Base-by-base conservation (phyloP, 1,140 invertebrate species). In the Drosophila repletoides region DNA sequence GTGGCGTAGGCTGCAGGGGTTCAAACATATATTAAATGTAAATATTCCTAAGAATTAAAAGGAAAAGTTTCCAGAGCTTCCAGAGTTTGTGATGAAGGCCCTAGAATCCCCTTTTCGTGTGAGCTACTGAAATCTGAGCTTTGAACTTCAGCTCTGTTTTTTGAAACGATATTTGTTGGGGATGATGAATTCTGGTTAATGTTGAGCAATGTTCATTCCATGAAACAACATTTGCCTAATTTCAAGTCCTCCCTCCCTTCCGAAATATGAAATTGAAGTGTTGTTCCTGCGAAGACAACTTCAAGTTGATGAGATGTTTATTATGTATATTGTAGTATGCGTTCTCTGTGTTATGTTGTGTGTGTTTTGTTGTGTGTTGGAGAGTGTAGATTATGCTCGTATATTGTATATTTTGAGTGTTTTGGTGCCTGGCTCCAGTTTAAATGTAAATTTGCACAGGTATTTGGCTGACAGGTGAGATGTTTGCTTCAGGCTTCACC, bases 291-390 rank as follows among this genome's bases (percentile, higher is more conserved):
- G 45, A 38, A n/a, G 14, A 59, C 55, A 48, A 29, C 24, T 22
- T 51, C 58, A 70, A 74, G 58, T 52, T 81, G 72, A 80, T 80
- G 76, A 80, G 66, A 80, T 80, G 72, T 76, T 80, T 81, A 81
- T 80, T 80, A 80, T 80, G 76, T 75, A 74, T 60, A 69, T 63
- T 53, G 48, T 45, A 38, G 64, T 34, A 5, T 38, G 14, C 7
- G 34, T 15, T 12, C 22, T n/a, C 29, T 21, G n/a, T n/a, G n/a
- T n/a, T n/a, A n/a, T n/a, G n/a, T n/a, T n/a, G n/a, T n/a, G n/a
- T n/a, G n/a, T n/a, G n/a, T n/a, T n/a, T n/a, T n/a, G n/a, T n/a
- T n/a, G n/a, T n/a, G n/a, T n/a, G n/a, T n/a, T n/a, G n/a, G n/a
- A n/a, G n/a, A n/a, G n/a, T 40, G 15, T 41, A 38, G 4, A 14